These are phyloP conservation scores for Oceanodroma leucorhoa DNA, from an alignment of 2,797 vertebrate species.

Conservation along the genomic window DNA sequence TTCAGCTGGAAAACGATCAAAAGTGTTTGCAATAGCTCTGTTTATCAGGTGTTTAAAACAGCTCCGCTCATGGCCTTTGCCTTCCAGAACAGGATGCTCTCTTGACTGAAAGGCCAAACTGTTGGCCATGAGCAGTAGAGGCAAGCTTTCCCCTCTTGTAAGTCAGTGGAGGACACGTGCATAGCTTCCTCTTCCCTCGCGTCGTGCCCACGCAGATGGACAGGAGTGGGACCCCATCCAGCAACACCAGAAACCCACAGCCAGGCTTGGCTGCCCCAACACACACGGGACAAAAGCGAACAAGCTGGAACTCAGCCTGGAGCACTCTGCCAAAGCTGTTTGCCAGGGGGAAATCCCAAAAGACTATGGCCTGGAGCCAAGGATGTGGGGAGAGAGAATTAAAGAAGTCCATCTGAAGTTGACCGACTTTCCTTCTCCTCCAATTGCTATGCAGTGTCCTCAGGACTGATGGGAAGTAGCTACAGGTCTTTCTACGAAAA, in stretches of 20 bases:
- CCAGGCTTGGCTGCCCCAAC: slow-evolving; percentile 25
- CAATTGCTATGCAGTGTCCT: background rate
- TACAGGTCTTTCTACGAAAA: background rate
- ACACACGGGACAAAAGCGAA: background rate
- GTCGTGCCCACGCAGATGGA: background rate
- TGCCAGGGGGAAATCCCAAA: slow-evolving; percentile 61
- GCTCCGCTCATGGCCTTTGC: background rate
- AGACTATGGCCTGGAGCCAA: slow-evolving; percentile 29
- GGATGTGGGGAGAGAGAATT: background rate
- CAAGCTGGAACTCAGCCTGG: slow-evolving; percentile 44
- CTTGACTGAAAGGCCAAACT: background rate
- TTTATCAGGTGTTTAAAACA: background rate
- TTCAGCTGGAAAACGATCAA: background rate
- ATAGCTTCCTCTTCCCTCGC: background rate
- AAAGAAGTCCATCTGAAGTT: background rate
- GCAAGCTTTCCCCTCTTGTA: background rate
- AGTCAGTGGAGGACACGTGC: fast-evolving
- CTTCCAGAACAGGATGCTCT: background rate
- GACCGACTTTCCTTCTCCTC: background rate
- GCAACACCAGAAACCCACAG: background rate
- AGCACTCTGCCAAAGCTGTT: slow-evolving; percentile 19
- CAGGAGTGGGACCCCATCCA: background rate
- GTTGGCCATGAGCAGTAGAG: background rate
- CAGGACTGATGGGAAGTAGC: background rate
- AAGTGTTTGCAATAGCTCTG: background rate